phyloP scores from a whole-genome alignment of 2,888 invertebrate genomes.

The Coelinius sp. region DNA sequence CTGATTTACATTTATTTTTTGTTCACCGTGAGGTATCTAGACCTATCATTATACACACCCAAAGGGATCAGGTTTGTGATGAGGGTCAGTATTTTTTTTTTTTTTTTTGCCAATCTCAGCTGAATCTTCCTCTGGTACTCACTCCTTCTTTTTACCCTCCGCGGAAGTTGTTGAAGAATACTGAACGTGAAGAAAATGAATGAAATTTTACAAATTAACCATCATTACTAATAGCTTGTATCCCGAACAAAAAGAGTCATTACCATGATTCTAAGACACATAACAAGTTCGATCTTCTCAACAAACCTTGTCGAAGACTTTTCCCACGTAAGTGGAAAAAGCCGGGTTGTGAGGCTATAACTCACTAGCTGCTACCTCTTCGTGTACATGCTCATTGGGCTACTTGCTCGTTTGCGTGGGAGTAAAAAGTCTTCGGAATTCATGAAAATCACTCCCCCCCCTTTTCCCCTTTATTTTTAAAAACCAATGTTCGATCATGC shows the following conservation, averaged over 20 bases:
- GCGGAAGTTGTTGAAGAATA: not conserved
- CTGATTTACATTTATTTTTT: constrained; percentile 15
- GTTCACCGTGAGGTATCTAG: too few relatives aligned
- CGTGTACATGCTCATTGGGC: not conserved
- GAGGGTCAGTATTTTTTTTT: too few relatives aligned
- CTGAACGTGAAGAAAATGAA: not conserved
- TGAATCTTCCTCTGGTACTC: too few relatives aligned
- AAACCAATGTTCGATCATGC: not conserved
- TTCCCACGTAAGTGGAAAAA: constrained; percentile 30
- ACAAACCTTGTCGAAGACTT: constrained; percentile 13
- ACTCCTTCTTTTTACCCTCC: too few relatives aligned
- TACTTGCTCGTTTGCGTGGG: constrained; percentile 43
- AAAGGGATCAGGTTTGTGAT: too few relatives aligned
- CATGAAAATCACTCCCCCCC: constrained; percentile 49
- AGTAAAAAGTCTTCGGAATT: constrained; percentile 45
- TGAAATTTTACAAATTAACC: constrained; percentile 5
- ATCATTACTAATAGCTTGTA: constrained; percentile 4
- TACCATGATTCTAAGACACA: not conserved
- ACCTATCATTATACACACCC: too few relatives aligned
- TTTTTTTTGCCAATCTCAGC: too few relatives aligned
- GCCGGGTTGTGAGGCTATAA: not conserved
- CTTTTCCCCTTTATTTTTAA: constrained; percentile 17
- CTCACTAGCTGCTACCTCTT: constrained; percentile 6
- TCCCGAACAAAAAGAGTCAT: not conserved
- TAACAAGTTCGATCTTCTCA: constrained; percentile 4